phyloP scores from a whole-genome alignment of 2,888 invertebrate species.

The Teleogryllus oceanicus region DNA sequence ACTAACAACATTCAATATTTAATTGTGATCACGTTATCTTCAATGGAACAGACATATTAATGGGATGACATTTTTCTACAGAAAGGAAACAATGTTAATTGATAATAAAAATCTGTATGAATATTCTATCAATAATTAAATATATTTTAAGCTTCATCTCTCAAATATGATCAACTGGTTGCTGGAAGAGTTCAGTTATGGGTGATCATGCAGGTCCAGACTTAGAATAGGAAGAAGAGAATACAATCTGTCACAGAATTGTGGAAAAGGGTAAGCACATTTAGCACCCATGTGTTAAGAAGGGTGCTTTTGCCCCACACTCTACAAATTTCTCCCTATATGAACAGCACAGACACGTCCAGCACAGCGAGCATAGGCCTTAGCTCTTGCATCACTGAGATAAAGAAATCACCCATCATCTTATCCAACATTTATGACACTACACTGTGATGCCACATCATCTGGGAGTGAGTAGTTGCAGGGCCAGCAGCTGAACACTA shows the following conservation, averaged over 20 bases:
- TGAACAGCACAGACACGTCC: neutral
- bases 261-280: slow-evolving; percentile 1
- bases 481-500: neutral
- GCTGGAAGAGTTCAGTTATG: neutral
- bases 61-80: too few relatives aligned
- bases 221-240: slow-evolving; percentile 18
- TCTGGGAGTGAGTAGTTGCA: neutral
- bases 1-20: too few relatives aligned
- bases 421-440: neutral
- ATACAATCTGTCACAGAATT: neutral
- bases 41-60: too few relatives aligned
- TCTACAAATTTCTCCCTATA: neutral
- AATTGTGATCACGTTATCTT: too few relatives aligned
- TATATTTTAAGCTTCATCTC: neutral
- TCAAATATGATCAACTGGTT: neutral
- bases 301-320: neutral
- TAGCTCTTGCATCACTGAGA: slow-evolving; percentile 1
- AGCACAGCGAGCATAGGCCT: neutral
- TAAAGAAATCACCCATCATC: neutral
- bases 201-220: neutral
- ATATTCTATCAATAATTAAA: too few relatives aligned
- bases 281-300: neutral
- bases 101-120: too few relatives aligned
- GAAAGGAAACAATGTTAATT: too few relatives aligned
- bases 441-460: neutral